Evolutionary conservation across 2,797 vertebrate genomes (phyloP), one percentile per base, ranked within the genome.

Genomic region (Xenentodon cancila): DNA sequence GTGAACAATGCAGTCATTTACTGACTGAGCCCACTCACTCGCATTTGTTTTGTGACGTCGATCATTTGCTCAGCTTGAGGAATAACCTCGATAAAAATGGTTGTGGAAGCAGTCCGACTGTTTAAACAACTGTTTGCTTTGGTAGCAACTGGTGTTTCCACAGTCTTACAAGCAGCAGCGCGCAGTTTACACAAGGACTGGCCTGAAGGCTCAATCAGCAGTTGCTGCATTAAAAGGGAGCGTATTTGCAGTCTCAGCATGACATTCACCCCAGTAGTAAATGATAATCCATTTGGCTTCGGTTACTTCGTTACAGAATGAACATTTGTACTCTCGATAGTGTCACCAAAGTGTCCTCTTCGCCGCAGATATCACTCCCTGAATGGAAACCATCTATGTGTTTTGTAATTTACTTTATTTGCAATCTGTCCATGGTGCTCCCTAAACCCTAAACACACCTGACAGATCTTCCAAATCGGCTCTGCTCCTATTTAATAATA

Each of bases 1-100:
- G 42, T 11, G 59, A 88, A 89, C 78, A 86, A 83, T 71, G 71
- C 81, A 71, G 68, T 68, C 79, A 61, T 85, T 81, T 70, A 77
- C 72, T 66, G 75, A 85, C 71, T 84, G 79, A 79, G 76, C 75
- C 84, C 71, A 72, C 82, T 87, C 68, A 43, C 51, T 54, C 8
- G 17, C 78, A 13, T 81, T 78, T 76, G 64, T 75, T 73, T 68
- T 45, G 59, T 80, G 69, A 64, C 76, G 78, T 71, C 68, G 75
- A 76, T 89, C 80, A 75, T 81, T 81, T 56, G 48, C 71, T 74
- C 68, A 48, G 73, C 67, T 73, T 72, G 71, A 77, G 62, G 61
- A 63, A 9, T 22, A 59, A 69, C 71, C 47, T 71, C 15, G 49
- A 54, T 54, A 25, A 72, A n/a, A 84, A 72, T 17, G 57, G 45